Evolutionary conservation across 2,888 invertebrate genomes (phyloP), one percentile per base, ranked within the genome.

Genomic region (Parthenolecanium corni): DNA sequence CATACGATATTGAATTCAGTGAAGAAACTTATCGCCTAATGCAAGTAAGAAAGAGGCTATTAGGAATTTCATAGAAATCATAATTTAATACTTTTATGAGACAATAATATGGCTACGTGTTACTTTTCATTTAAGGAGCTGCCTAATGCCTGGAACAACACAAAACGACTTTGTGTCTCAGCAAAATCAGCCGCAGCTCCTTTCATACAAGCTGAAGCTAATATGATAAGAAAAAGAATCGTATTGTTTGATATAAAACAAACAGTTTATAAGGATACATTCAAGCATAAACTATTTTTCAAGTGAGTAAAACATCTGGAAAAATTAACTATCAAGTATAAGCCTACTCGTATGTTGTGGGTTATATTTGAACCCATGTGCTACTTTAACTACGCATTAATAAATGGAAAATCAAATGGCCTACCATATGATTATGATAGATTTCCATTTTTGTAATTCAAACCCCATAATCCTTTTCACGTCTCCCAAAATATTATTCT

Each of bases 151-250:
- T 96, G 95, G 95, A 79, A 80, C 56, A 85, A 83, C 68, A 79
- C 90, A 6, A 90, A 93, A 73, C 90, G 89, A 74, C 76, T 85
- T 64, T 86, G 89, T 0, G 83, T 88, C 2, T 81, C 84, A 57
- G 83, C 89, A 53, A 91, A 90, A 73, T 90, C 91, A 72, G 79
- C 82, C 52, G 89, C 94, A 42, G 86, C 86, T 1, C 93, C 95
- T 18, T 77, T 94, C 65, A 89, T 93, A 73, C 86, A 89, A 3
- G 84, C 84, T 65, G 93, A 96, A 74, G 89, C 91, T 0, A 86
- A 88, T 63, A 83, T 89, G 54, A 85, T 95, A 68, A 83, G 89
- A 64, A 86, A 87, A 71, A 82, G 89, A 61, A 84, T 91, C 58
- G 80, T 82, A 6, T 80, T 87, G 51, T 89, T 90, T 72, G 89